These are phyloP conservation scores for Cylloceria caligata DNA, from an alignment of 2,888 invertebrate species.

Conservation along the genomic window DNA sequence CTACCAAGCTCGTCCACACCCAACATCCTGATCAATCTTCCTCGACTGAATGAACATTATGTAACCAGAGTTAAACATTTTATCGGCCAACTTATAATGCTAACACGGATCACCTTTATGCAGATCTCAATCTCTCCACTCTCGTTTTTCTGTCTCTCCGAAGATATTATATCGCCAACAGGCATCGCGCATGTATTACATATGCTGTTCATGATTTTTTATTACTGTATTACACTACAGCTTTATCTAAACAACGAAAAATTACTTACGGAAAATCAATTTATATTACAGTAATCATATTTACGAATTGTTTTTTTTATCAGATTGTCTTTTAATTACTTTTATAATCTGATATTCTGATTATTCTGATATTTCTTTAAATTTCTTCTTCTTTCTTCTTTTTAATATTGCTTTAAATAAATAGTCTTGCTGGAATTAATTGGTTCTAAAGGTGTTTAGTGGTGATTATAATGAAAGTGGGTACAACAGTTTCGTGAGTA, in stretches of 20 bases:
- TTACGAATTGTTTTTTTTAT: too few species aligned
- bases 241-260: not conserved
- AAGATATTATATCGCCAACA: not conserved
- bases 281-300: too few species aligned
- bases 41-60: constrained; percentile 71
- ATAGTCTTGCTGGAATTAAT: too few species aligned
- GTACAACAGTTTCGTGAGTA: too few species aligned
- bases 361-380: too few species aligned
- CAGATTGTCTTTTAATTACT: too few species aligned
- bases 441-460: too few species aligned
- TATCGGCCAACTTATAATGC: constrained; percentile 2
- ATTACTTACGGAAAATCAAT: not conserved
- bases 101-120: constrained; percentile 18
- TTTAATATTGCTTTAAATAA: too few species aligned
- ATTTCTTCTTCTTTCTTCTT: too few species aligned
- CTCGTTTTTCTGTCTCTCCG: not conserved
- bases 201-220: not conserved
- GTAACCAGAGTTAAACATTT: constrained; percentile 68
- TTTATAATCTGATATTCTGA: too few species aligned
- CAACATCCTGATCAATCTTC: constrained; percentile 73
- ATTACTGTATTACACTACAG: not conserved
- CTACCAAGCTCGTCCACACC: constrained; percentile 65
- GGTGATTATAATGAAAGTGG: too few species aligned
- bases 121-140: constrained; percentile 45
- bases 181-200: constrained; percentile 3